A percentile compares a stretch with the other conserved stretches of the same genome.
These are phyloP conservation scores for Sinocyclocheilus maitianheensis DNA, from an alignment of 2,113 vertebrate species.

Conservation along the genomic window DNA sequence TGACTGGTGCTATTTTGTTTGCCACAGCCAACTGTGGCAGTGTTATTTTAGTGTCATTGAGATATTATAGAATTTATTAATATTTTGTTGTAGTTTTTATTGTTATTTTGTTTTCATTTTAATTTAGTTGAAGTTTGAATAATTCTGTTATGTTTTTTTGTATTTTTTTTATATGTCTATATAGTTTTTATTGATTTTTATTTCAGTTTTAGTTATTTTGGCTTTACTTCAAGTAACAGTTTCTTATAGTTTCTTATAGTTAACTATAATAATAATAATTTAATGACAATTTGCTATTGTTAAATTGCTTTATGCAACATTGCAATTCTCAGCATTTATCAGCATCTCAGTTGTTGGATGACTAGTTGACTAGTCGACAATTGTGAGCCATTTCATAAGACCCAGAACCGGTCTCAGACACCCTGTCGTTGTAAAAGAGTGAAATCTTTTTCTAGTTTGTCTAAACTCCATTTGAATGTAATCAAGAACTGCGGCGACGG, in stretches of 20 bases:
- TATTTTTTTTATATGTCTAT: too few relatives aligned
- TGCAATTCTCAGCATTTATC: neutral
- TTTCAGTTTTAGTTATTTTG: neutral
- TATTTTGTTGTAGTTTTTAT: too few relatives aligned
- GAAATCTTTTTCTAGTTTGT: neutral
- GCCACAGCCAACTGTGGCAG: neutral
- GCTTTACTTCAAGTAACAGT: neutral
- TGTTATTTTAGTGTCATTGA: neutral
- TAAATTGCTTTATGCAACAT: neutral
- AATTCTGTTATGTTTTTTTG: too few relatives aligned
- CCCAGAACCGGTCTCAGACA: neutral
- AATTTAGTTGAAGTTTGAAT: too few relatives aligned
- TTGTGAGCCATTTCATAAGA: neutral
- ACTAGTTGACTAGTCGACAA: neutral
- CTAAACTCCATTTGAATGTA: conserved; percentile 27
- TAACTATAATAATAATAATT: neutral
- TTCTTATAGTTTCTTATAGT: neutral
- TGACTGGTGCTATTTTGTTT: neutral
- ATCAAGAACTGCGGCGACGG: neutral
- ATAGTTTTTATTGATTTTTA: neutral
- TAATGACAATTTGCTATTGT: neutral
- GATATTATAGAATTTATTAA: too few relatives aligned
- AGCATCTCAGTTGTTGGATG: neutral
- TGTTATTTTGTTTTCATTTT: too few relatives aligned
- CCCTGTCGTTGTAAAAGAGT: neutral